Base-by-base conservation (phyloP, 37 sponge, comb jelly and placozoan genomes). In the Spongilla lacustris region DNA sequence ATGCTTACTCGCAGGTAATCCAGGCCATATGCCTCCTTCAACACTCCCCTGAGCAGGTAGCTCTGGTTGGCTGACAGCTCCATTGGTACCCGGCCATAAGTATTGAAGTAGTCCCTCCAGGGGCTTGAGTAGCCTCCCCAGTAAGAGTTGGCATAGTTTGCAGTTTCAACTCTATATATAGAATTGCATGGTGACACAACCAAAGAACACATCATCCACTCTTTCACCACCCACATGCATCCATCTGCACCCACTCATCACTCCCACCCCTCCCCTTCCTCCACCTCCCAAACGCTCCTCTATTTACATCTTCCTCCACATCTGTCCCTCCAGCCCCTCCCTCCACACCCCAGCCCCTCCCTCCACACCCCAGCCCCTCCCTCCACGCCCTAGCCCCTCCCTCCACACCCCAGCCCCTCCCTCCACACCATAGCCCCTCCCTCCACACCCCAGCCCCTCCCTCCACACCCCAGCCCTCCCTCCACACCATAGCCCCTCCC, bases 41-140 rank as follows among this genome's bases (percentile, higher is more conserved):
- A 69, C 24, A 81, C 70, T 6, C 68, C 85, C 37, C 88, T 81
- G 6, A 92, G 73, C 8, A 92, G 82, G 50, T 88, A 92, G 82
- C 66, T 37, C 25, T 88, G 31, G 9, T 37, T 69, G 26, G 48
- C 68, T 24, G 31, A 48, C 4, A 91, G 91, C 12, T 69, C 30
- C 67, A 91, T 67, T 36, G 19, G 14, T 14, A 17, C 21, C 58
- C 58, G 14, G 11, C 58, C 58, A 10, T 0, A 8, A 17, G 58
- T 58, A 17, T 58, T 58, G 58, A 58, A 58, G 58, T 6, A 17
- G 19, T 58, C 19, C 1, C 14, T 17, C 58, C 58, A 58, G 1
- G 58, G 58, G 21, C 11, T 17, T 0, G 58, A 17, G 58, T 14
- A 6, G 19, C 58, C 58, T 17, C 58, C 19, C 58, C 58, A 58